Conservation (phyloP, 2,888 invertebrate species). For the Micoletzkya japonica region DNA sequence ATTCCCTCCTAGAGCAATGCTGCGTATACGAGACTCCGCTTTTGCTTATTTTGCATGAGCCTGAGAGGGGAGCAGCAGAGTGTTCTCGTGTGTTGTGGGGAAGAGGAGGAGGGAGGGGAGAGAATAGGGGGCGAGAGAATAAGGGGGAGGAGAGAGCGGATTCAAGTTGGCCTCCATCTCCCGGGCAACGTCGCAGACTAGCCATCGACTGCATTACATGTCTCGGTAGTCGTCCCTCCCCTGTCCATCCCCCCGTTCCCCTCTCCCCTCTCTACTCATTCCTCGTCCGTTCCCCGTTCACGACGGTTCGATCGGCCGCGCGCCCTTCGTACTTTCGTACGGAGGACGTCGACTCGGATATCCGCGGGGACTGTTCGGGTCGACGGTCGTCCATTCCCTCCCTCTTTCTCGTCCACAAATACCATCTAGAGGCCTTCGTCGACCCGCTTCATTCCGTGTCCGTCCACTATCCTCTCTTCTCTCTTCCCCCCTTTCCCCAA, state of each 20-base stretch:
- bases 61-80: too few relatives aligned
- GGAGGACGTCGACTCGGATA: too few relatives aligned
- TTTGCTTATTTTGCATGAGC: too few relatives aligned
- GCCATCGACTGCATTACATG: constrained; percentile 19
- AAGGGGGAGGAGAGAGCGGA: neutral
- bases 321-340: too few relatives aligned
- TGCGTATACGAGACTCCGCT: neutral
- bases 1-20: neutral
- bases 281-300: too few relatives aligned
- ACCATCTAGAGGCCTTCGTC: constrained; percentile 21
- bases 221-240: neutral
- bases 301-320: too few relatives aligned
- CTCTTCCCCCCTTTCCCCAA: neutral
- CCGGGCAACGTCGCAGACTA: constrained; percentile 1
- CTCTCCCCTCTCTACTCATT: constrained; percentile 6
- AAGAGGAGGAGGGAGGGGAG: neutral
- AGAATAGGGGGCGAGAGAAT: neutral
- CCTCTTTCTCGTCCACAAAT: constrained; percentile 16
- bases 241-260: neutral
- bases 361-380: neutral
- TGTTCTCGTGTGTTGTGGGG: neutral
- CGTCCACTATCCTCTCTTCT: neutral
- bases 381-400: constrained; percentile 4
- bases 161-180: neutral
- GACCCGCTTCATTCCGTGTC: constrained; percentile 10